Percentiles rank a stretch among this genome's conserved stretches.
These are phyloP conservation scores for Sylvicapra grimmia DNA, from an alignment of 2,113 vertebrate genomes.

Conservation along the genomic window DNA sequence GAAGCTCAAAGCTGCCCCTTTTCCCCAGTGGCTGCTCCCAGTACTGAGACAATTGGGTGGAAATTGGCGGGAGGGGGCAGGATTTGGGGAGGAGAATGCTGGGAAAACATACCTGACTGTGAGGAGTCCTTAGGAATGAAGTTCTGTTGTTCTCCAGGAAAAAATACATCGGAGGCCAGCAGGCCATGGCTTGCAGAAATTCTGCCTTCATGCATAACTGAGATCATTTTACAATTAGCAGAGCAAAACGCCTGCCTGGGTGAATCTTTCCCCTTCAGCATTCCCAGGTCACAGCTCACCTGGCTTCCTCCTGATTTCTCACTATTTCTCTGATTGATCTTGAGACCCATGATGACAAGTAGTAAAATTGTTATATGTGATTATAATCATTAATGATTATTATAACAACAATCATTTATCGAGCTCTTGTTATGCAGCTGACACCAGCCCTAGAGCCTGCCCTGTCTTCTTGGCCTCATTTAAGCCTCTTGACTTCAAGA, in stretches of 20 bases:
- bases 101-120: background rate
- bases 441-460: background rate
- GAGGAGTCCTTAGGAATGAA: background rate
- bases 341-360: background rate
- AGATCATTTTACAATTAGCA: background rate
- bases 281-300: background rate
- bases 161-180: background rate
- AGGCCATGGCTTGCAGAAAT: conserved; percentile 14
- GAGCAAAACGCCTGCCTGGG: background rate
- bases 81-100: background rate
- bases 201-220: background rate
- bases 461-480: background rate
- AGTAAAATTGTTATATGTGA: background rate
- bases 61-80: background rate
- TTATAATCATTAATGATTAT: background rate
- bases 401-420: background rate
- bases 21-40: background rate
- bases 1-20: background rate
- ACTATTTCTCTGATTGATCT: background rate
- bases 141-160: background rate
- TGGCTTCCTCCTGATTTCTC: background rate
- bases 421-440: background rate
- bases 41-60: background rate
- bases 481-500: background rate
- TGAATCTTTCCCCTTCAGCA: background rate